A percentile compares a stretch with the other conserved stretches of the same genome.
phyloP scores from a whole-genome alignment of 2,888 invertebrate species.

The Drosophila rellima region DNA sequence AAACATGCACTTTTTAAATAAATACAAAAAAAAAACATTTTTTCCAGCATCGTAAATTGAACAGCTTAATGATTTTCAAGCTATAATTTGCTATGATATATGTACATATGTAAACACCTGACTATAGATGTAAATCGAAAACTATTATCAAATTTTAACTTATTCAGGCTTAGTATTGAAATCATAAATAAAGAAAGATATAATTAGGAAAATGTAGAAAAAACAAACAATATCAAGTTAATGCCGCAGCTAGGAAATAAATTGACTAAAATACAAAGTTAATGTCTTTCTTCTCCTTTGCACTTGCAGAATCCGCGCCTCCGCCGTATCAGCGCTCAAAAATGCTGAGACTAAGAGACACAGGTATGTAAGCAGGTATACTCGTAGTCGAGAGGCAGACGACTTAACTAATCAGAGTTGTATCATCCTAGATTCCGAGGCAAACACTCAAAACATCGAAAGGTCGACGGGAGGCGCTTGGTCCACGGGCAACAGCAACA shows the following conservation, averaged over 20 bases:
- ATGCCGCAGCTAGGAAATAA: not conserved
- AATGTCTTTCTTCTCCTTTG: conserved; percentile 2
- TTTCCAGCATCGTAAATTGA: too few relatives aligned
- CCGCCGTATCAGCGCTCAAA: conserved; percentile 93
- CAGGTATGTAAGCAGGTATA: conserved; percentile 88
- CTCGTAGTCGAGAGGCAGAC: not conserved
- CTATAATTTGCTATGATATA: too few relatives aligned
- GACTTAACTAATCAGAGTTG: conserved; percentile 29
- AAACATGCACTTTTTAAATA: too few relatives aligned
- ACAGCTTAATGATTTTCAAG: too few relatives aligned
- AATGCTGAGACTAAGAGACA: conserved; percentile 90
- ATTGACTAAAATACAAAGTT: not conserved
- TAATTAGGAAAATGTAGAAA: too few relatives aligned
- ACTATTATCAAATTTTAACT: too few relatives aligned
- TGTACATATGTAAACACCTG: too few relatives aligned
- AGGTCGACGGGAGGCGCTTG: conserved; percentile 59
- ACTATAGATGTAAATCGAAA: too few relatives aligned
- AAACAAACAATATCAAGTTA: too few relatives aligned
- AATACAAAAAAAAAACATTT: too few relatives aligned
- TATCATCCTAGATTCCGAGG: conserved; percentile 87
- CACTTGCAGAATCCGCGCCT: conserved; percentile 90
- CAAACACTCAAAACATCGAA: conserved; percentile 87
- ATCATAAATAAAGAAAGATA: too few relatives aligned
- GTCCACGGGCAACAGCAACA: conserved; percentile 55
- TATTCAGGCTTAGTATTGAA: too few relatives aligned